Base-by-base conservation (phyloP, 2,888 invertebrate genomes). In the Ochropleura leucogaster region DNA sequence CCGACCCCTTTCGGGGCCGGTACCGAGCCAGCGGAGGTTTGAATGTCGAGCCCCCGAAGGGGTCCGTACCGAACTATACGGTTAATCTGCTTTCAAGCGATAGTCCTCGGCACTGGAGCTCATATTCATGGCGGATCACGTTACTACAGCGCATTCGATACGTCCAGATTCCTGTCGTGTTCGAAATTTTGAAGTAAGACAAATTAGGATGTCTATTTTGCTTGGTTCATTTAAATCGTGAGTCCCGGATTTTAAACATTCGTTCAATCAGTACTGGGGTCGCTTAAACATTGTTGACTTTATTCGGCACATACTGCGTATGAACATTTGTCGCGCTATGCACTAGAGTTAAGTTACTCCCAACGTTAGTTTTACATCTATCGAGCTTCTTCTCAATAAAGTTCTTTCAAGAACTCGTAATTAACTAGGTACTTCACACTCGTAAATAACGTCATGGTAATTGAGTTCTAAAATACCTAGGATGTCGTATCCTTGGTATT, bases 31-130 rank as follows among this genome's bases (percentile, higher is more conserved):
- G n/a, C n/a, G n/a, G n/a, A n/a, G n/a, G n/a, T n/a, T n/a, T n/a
- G n/a, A n/a, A n/a, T n/a, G n/a, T n/a, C n/a, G n/a, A n/a, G n/a
- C n/a, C n/a, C n/a, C n/a, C n/a, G n/a, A n/a, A n/a, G n/a, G n/a
- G n/a, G n/a, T n/a, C n/a, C n/a, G n/a, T n/a, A n/a, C n/a, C n/a
- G n/a, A n/a, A n/a, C n/a, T n/a, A n/a, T n/a, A n/a, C n/a, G n/a
- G n/a, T n/a, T n/a, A 74, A 77, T 80, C 55, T 70, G 18, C 42
- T 46, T 67, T 40, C 47, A n/a, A 60, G n/a, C 69, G 46, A 40
- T 30, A 59, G 44, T 30, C 8, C 69, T 42, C 18, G 44, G 42
- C 16, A 64, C 57, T 42, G 30, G 18, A 59, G 30, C 69, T 82
- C 66, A 42, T 77, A 67, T 71, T 76, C 68, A 49, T 44, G 8